Percentiles rank a stretch among this genome's conserved stretches.
Conservation (phyloP, 2,888 invertebrate species). For the Gortyna flavago region DNA sequence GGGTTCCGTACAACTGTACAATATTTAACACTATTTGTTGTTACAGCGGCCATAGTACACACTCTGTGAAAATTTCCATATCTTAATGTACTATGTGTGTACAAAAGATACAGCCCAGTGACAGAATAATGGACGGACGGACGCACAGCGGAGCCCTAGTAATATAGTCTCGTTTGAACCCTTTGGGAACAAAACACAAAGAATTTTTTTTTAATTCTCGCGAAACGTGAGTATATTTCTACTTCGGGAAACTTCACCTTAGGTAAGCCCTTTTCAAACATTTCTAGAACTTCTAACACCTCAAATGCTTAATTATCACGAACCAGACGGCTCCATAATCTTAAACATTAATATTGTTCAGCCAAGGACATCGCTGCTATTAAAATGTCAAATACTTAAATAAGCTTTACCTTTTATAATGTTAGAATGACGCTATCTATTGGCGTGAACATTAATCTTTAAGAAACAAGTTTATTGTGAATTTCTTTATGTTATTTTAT, state of each 20-base stretch:
- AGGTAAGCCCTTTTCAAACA: not conserved
- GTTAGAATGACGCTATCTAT: not conserved
- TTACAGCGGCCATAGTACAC: no score
- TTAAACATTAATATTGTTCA: not conserved
- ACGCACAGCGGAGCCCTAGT: no score
- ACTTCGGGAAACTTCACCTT: not conserved
- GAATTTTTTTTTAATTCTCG: no score
- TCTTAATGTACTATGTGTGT: no score
- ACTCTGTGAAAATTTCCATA: no score
- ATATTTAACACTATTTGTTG: no score
- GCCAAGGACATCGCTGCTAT: conserved; percentile 5
- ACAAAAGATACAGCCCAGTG: no score
- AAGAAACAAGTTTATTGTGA: not conserved
- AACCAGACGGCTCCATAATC: conserved; percentile 5
- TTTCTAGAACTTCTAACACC: not conserved
- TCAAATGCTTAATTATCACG: conserved; percentile 3
- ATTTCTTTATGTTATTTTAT: not conserved
- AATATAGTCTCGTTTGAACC: no score
- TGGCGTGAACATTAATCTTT: not conserved
- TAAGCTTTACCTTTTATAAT: conserved; percentile 2
- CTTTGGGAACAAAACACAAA: no score
- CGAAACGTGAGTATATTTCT: not conserved
- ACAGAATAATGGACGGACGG: no score
- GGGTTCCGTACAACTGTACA: no score
- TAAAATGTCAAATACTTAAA: not conserved